Conservation (phyloP, 1,140 invertebrate genomes). For the Listronotus bonariensis region DNA sequence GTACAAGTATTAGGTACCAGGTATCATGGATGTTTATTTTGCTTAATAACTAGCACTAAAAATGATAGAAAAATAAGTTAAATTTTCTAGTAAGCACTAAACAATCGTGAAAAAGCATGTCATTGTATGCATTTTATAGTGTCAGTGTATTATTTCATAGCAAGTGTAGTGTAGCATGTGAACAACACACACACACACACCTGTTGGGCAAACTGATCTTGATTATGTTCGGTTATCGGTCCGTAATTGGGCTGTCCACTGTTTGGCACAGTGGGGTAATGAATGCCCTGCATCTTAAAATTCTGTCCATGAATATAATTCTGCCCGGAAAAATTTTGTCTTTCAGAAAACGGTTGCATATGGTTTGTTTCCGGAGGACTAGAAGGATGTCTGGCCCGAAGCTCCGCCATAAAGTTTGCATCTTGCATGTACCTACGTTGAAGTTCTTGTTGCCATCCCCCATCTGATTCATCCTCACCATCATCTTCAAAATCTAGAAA, state of each 20-base stretch:
- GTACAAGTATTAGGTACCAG: too few species aligned
- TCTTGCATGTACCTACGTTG: constrained; percentile 68
- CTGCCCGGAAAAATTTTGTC: constrained; percentile 31
- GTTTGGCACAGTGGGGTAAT: constrained; percentile 29
- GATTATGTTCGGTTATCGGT: constrained; percentile 27
- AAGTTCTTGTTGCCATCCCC: constrained; percentile 68
- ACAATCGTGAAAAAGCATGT: too few species aligned
- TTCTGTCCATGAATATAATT: constrained; percentile 41
- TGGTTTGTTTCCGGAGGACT: constrained; percentile 48
- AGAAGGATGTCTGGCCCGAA: constrained; percentile 61
- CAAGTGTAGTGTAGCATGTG: neutral
- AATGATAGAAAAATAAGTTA: too few species aligned
- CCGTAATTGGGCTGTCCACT: constrained; percentile 9
- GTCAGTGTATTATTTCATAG: too few species aligned
- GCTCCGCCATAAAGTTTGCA: constrained; percentile 66
- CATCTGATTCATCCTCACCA: constrained; percentile 62
- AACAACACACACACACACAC: constrained; percentile 40
- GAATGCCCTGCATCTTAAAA: constrained; percentile 38
- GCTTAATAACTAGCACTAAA: too few species aligned
- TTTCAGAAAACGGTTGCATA: constrained; percentile 23
- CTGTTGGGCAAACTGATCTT: constrained; percentile 47
- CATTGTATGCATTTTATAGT: too few species aligned
- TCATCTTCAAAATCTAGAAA: constrained; percentile 57
- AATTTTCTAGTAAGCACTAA: too few species aligned
- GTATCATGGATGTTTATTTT: too few species aligned